Evolutionary conservation across 2,113 vertebrate genomes (phyloP).

Genomic region (Halichoeres trimaculatus): DNA sequence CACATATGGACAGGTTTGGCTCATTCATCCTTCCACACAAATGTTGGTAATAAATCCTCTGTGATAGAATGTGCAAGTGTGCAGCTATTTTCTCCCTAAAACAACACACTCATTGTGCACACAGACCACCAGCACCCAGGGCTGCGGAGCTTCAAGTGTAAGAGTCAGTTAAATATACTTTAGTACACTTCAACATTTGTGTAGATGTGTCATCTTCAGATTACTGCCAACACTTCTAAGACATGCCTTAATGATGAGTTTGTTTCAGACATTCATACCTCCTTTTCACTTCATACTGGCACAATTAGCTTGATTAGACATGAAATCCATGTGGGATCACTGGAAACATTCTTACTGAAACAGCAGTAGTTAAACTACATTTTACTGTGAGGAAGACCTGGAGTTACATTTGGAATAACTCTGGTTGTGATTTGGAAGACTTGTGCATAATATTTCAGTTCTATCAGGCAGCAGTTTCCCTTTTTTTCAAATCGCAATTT

Average conservation of each 20-base stretch:
- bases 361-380: background rate
- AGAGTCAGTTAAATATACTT: slow-evolving; percentile 12
- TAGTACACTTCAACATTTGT: slow-evolving; percentile 1
- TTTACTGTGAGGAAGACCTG: background rate
- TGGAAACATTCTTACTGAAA: background rate
- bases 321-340: background rate
- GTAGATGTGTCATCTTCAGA: background rate
- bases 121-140: slow-evolving; percentile 40
- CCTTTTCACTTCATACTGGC: background rate
- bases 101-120: slow-evolving; percentile 65
- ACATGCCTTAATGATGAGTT: background rate
- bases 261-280: background rate
- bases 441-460: background rate
- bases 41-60: slow-evolving; percentile 81
- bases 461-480: background rate
- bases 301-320: background rate
- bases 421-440: background rate
- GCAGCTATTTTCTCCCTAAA: slow-evolving; percentile 68
- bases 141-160: slow-evolving; percentile 1
- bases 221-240: background rate
- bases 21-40: slow-evolving; percentile 74
- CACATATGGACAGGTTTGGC: slow-evolving; percentile 77
- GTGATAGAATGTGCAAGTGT: slow-evolving; percentile 77
- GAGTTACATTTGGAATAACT: too few relatives aligned
- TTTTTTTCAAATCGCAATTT: background rate